These are phyloP conservation scores for Tupaia tana DNA, from an alignment of 2,113 vertebrate species.

Conservation along the genomic window DNA sequence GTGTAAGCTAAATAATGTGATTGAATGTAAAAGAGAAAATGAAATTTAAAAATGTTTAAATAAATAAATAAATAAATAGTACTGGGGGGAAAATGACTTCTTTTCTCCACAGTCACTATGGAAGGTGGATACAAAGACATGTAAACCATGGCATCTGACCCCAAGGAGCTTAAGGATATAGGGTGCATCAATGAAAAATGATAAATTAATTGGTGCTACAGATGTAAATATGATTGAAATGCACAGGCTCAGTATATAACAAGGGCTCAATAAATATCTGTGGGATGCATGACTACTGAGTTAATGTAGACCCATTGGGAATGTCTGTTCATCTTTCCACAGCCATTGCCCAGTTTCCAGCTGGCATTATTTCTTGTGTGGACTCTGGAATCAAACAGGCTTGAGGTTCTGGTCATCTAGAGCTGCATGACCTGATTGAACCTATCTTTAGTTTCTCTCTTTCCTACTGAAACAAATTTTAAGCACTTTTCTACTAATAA, in stretches of 20 bases:
- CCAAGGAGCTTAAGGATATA: background rate
- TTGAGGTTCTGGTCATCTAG: background rate
- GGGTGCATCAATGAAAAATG: background rate
- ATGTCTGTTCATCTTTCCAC: background rate
- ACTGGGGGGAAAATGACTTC: background rate
- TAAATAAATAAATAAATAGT: too few species aligned
- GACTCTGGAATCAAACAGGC: background rate
- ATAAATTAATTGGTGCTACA: background rate
- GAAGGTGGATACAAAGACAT: background rate
- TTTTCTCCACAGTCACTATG: background rate
- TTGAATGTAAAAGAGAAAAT: too few species aligned
- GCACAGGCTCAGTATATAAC: background rate
- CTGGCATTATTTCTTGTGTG: constrained; percentile 19
- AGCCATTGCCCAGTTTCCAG: constrained; percentile 9
- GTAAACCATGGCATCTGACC: background rate
- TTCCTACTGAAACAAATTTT: constrained; percentile 42
- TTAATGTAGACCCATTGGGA: background rate
- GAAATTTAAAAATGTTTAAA: too few species aligned
- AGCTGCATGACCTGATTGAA: background rate
- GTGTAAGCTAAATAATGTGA: too few species aligned
- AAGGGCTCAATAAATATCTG: background rate
- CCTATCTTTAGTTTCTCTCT: constrained; percentile 35
- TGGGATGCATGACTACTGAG: background rate
- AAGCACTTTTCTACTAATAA: background rate
- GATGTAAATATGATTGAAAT: background rate